Evolutionary conservation across 2,113 vertebrate species (phyloP).

Genomic region (Micronisus gabar): DNA sequence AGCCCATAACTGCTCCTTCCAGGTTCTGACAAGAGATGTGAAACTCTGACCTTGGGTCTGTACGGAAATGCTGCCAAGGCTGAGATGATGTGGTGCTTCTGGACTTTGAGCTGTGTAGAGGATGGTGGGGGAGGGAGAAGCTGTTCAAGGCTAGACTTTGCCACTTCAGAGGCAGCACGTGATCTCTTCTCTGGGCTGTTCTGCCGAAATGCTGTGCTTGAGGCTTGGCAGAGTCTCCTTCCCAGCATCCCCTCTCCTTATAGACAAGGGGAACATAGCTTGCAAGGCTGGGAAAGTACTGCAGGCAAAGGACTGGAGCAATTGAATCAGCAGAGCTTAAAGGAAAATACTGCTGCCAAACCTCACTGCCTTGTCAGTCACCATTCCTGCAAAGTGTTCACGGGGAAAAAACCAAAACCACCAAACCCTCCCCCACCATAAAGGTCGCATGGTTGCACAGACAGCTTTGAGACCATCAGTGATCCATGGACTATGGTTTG

Average conservation of each 20-base stretch:
- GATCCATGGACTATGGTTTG: background rate
- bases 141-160: background rate
- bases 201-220: background rate
- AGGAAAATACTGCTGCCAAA: background rate
- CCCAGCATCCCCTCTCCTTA: background rate
- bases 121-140: background rate
- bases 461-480: background rate
- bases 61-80: background rate
- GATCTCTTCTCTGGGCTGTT: background rate
- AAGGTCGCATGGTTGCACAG: accelerated
- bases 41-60: background rate
- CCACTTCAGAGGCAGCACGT: background rate
- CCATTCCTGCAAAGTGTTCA: background rate
- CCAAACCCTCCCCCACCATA: background rate
- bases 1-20: background rate
- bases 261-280: background rate
- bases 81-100: background rate
- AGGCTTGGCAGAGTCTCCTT: background rate
- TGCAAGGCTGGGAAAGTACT: background rate
- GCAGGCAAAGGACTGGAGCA: background rate
- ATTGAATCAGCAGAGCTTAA: background rate
- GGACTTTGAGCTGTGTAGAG: background rate
- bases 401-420: accelerated
- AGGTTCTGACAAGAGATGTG: background rate
- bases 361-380: background rate